These are phyloP conservation scores for Dione juno DNA, from an alignment of 2,888 invertebrate species.

Conservation along the genomic window DNA sequence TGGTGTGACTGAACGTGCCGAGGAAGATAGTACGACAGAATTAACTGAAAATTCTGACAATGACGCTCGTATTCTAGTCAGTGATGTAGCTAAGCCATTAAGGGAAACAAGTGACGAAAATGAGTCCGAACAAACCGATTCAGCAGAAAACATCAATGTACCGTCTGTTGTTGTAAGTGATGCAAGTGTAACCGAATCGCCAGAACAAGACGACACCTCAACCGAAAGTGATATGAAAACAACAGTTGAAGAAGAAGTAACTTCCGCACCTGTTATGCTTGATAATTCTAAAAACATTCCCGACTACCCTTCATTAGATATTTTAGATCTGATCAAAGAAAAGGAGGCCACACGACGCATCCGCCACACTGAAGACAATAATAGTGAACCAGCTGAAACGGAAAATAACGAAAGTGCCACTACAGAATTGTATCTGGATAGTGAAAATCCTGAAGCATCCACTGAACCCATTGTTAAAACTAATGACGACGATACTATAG, in stretches of 20 bases:
- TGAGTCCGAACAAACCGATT: background rate
- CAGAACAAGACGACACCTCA: conserved; percentile 27
- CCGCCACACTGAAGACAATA: conserved; percentile 27
- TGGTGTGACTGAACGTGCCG: background rate
- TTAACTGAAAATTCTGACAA: conserved; percentile 27
- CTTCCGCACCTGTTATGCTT: conserved; percentile 23
- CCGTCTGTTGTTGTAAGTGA: conserved; percentile 10
- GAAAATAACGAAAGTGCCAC: conserved; percentile 7
- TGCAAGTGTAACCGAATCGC: conserved; percentile 37
- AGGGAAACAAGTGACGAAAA: conserved; percentile 34
- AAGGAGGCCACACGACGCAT: conserved; percentile 31
- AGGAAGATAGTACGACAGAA: conserved; percentile 18
- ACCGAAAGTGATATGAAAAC: conserved; percentile 28
- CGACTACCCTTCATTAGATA: conserved; percentile 35
- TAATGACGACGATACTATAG: conserved; percentile 34
- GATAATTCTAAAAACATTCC: conserved; percentile 36
- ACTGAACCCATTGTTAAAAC: conserved; percentile 9
- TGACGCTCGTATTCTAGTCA: conserved; percentile 27
- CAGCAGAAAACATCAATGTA: background rate
- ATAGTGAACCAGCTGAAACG: conserved; percentile 8
- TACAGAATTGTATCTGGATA: conserved; percentile 20
- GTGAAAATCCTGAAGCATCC: conserved; percentile 18
- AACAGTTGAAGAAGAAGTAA: conserved; percentile 21
- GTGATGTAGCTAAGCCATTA: conserved; percentile 34
- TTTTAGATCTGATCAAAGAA: conserved; percentile 39